A percentile compares a stretch with the other conserved stretches of the same genome.
These are phyloP conservation scores for Leiothrix lutea DNA, from an alignment of 2,113 vertebrate genomes.

Conservation along the genomic window DNA sequence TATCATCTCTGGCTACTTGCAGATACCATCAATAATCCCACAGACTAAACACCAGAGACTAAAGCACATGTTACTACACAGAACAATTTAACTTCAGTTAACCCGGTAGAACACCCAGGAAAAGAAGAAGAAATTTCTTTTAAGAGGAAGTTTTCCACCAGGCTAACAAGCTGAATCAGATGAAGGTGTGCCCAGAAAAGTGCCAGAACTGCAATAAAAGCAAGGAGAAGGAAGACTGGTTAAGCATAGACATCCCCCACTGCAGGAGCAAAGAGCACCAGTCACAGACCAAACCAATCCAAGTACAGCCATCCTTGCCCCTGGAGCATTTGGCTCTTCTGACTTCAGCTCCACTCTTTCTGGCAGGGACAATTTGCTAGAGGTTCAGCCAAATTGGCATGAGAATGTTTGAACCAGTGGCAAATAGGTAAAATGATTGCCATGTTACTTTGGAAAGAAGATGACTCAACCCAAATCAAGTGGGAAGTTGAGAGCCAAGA, in stretches of 20 bases:
- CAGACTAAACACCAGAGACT: neutral
- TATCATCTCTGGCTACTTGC: neutral
- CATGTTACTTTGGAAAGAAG: neutral
- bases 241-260: neutral
- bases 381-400: neutral
- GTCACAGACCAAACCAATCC: neutral
- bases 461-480: conserved; percentile 54
- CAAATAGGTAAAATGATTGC: conserved; percentile 15
- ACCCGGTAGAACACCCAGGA: neutral
- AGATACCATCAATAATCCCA: neutral
- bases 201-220: neutral
- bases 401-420: neutral
- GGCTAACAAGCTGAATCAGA: neutral
- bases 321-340: neutral
- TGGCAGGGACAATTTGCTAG: neutral
- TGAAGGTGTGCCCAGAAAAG: neutral
- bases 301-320: neutral
- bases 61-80: neutral
- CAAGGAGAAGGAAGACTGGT: neutral
- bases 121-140: neutral
- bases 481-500: conserved; percentile 31
- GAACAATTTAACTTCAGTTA: neutral
- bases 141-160: neutral
- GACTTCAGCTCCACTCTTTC: neutral
- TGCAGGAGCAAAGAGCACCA: neutral